phyloP scores from a whole-genome alignment of 2,888 invertebrate species.

The Oligia strigilis region DNA sequence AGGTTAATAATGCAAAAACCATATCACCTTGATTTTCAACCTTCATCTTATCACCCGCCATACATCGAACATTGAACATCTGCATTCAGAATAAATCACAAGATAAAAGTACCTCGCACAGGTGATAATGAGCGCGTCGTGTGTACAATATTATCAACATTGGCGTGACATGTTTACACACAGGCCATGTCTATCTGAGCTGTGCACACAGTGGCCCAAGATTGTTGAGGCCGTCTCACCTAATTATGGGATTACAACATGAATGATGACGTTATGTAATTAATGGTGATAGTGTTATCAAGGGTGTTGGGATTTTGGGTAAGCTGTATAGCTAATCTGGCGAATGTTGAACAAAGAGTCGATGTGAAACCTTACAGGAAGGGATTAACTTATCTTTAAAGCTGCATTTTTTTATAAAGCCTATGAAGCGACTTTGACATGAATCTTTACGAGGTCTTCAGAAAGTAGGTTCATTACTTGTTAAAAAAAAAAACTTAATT shows the following conservation, averaged over 20 bases:
- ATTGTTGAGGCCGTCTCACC: conserved; percentile 39
- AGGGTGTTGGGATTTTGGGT: conserved; percentile 1
- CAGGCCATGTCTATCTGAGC: conserved; percentile 18
- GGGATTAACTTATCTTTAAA: not conserved
- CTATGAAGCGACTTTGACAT: not conserved
- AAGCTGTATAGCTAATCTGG: conserved; percentile 18
- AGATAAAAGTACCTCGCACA: conserved; percentile 29
- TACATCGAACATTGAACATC: conserved; percentile 23
- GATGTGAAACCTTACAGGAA: not conserved
- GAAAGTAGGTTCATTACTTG: too few relatives aligned
- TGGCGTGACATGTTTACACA: conserved; percentile 30
- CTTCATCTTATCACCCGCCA: conserved; percentile 31
- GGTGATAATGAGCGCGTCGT: conserved; percentile 71
- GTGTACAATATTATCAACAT: conserved; percentile 66
- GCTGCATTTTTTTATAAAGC: too few relatives aligned
- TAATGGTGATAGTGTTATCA: conserved; percentile 19
- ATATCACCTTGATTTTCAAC: conserved; percentile 22
- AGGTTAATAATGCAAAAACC: not conserved
- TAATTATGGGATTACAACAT: conserved; percentile 37
- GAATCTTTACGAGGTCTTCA: too few relatives aligned
- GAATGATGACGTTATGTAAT: conserved; percentile 22
- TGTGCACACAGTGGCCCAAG: conserved; percentile 39
- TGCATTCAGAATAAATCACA: conserved; percentile 37
- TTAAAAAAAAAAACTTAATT: too few relatives aligned
- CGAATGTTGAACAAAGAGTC: not conserved